A percentile compares a stretch with the other conserved stretches of the same genome.
Conservation (phyloP, 1,140 invertebrate genomes). For the Acromyrmex echinatior region DNA sequence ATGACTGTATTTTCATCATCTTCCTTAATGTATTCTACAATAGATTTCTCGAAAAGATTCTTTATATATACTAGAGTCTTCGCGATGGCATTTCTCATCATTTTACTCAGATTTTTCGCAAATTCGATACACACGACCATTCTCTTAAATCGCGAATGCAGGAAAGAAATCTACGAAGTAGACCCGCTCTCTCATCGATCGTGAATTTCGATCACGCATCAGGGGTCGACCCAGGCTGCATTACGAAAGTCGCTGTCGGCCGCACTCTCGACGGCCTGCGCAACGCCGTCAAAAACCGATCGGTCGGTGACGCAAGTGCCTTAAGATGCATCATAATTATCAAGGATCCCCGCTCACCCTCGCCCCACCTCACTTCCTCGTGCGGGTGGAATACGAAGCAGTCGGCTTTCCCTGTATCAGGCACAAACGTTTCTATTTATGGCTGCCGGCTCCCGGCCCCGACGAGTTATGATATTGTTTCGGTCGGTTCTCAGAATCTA, state of each 20-base stretch:
- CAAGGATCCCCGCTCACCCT: constrained; percentile 60
- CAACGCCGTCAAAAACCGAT: constrained; percentile 80
- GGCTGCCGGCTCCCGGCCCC: constrained; percentile 79
- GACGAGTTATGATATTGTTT: constrained; percentile 87
- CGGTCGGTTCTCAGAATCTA: constrained; percentile 85
- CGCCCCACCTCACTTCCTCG: constrained; percentile 16
- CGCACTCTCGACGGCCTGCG: constrained; percentile 14
- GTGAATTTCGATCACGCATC: constrained; percentile 81
- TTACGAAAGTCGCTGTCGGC: constrained; percentile 55
- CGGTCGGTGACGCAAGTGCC: constrained; percentile 75
- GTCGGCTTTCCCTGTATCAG: constrained; percentile 73
- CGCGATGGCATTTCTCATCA: neutral
- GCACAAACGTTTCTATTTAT: constrained; percentile 83
- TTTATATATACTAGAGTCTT: neutral
- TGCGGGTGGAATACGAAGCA: constrained; percentile 80
- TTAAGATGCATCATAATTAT: constrained; percentile 84
- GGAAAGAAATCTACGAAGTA: neutral
- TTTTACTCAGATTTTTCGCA: neutral
- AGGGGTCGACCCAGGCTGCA: constrained; percentile 45
- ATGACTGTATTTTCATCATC: neutral
- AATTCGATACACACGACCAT: too few species aligned
- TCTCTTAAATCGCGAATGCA: neutral
- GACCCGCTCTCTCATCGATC: constrained; percentile 66
- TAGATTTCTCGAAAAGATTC: neutral
- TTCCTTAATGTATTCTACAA: neutral